Evolutionary conservation across 2,888 invertebrate species (phyloP).

Genomic region (Apamea epomidion): DNA sequence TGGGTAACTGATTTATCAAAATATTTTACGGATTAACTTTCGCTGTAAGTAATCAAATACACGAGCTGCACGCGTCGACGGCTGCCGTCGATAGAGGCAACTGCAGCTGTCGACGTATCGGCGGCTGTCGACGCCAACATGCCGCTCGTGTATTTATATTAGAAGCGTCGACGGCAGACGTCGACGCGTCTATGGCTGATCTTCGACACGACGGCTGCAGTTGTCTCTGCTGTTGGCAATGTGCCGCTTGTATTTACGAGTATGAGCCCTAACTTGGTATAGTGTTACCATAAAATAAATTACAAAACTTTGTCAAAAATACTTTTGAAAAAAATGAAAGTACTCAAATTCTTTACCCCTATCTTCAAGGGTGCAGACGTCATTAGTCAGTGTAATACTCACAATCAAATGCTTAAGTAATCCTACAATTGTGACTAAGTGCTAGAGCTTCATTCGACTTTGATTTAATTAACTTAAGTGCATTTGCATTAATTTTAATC

Average conservation of each 20-base stretch:
- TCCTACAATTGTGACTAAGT: constrained; percentile 65
- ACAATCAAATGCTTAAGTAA: constrained; percentile 62
- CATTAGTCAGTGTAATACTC: constrained; percentile 62
- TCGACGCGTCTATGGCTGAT: background rate
- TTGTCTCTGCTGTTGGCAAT: too few relatives aligned
- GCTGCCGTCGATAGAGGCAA: too few relatives aligned
- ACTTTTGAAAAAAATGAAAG: constrained; percentile 25
- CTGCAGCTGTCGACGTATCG: too few relatives aligned
- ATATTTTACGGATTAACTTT: background rate
- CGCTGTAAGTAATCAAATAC: background rate
- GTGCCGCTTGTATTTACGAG: background rate
- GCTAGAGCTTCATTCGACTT: constrained; percentile 65
- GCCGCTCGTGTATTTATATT: too few relatives aligned
- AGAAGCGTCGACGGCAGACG: background rate
- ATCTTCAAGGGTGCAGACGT: constrained; percentile 59
- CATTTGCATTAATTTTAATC: constrained; percentile 74
- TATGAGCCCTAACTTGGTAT: background rate
- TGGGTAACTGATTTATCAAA: background rate
- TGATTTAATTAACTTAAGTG: constrained; percentile 75
- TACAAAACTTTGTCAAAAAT: constrained; percentile 8
- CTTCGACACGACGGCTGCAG: too few relatives aligned
- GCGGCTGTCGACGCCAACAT: too few relatives aligned
- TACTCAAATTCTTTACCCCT: constrained; percentile 43
- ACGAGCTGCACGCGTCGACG: too few relatives aligned
- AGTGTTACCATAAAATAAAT: constrained; percentile 9